A percentile compares a stretch with the other conserved stretches of the same genome.
These are phyloP conservation scores for Melikaiella ostensackeni DNA, from an alignment of 2,888 invertebrate genomes.

Conservation along the genomic window DNA sequence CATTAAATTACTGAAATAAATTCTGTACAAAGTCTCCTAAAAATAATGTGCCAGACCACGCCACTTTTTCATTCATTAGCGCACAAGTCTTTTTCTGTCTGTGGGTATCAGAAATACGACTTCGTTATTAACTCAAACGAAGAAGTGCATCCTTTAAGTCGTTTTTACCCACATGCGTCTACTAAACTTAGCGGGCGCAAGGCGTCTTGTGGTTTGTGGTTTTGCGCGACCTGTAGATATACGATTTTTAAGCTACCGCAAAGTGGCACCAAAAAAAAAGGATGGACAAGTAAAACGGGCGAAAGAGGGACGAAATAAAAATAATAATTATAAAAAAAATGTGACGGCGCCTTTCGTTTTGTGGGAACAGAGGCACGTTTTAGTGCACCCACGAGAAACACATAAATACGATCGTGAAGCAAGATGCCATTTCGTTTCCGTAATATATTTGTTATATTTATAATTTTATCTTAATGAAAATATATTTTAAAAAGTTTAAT, in stretches of 20 bases:
- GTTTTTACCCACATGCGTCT: neutral
- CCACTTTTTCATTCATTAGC: constrained; percentile 21
- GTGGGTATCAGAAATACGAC: constrained; percentile 6
- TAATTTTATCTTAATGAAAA: too few relatives aligned
- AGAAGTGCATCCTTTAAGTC: constrained; percentile 24
- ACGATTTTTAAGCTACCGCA: constrained; percentile 30
- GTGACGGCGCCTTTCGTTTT: neutral
- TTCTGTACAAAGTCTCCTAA: neutral
- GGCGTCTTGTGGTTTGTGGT: constrained; percentile 33
- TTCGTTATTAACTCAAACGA: constrained; percentile 12
- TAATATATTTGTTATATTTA: too few relatives aligned
- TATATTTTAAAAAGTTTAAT: too few relatives aligned
- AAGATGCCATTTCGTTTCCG: constrained; percentile 46
- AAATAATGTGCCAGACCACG: neutral
- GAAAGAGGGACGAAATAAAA: neutral
- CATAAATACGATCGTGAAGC: constrained; percentile 54
- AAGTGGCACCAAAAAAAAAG: constrained; percentile 14
- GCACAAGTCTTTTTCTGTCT: constrained; percentile 23
- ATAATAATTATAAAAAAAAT: constrained; percentile 6
- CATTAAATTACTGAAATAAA: neutral
- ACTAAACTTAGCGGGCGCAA: constrained; percentile 22
- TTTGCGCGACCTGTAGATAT: constrained; percentile 12
- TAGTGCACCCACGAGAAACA: constrained; percentile 16
- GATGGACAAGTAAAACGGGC: neutral
- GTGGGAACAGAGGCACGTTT: constrained; percentile 16